phyloP scores from a whole-genome alignment of 2,113 vertebrate genomes.

The Paedocypris sp. region DNA sequence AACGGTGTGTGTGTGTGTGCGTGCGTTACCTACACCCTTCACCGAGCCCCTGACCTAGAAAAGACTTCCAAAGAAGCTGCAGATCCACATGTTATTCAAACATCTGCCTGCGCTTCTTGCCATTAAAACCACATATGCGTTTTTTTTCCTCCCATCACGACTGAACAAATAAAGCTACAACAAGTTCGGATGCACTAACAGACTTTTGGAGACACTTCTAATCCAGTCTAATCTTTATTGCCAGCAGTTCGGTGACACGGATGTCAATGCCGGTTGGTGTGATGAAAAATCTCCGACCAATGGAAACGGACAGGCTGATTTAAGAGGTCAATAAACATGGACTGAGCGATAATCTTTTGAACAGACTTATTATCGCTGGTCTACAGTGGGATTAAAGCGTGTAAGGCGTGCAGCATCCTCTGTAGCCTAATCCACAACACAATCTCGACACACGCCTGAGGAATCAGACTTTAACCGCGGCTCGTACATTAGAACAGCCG shows the following conservation, averaged over 20 bases:
- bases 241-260: constrained; percentile 1
- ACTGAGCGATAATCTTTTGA: constrained; percentile 15
- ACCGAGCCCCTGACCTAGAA: constrained; percentile 27
- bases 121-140: constrained; percentile 13
- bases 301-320: constrained; percentile 24
- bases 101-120: constrained; percentile 20
- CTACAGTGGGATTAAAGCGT: neutral
- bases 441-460: neutral
- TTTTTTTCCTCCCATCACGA: neutral
- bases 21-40: constrained; percentile 7
- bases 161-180: neutral
- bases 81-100: constrained; percentile 19
- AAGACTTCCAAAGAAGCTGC: neutral
- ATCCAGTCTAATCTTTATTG: neutral
- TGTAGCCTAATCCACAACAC: neutral
- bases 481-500: too few species aligned
- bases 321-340: constrained; percentile 26
- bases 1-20: neutral
- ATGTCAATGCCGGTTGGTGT: neutral
- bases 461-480: neutral
- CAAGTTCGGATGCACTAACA: neutral
- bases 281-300: constrained; percentile 20
- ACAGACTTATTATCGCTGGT: constrained; percentile 1
- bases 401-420: neutral
- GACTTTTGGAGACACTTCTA: neutral